phyloP scores from a whole-genome alignment of 1,140 invertebrate genomes.

The Whitmania pigra region DNA sequence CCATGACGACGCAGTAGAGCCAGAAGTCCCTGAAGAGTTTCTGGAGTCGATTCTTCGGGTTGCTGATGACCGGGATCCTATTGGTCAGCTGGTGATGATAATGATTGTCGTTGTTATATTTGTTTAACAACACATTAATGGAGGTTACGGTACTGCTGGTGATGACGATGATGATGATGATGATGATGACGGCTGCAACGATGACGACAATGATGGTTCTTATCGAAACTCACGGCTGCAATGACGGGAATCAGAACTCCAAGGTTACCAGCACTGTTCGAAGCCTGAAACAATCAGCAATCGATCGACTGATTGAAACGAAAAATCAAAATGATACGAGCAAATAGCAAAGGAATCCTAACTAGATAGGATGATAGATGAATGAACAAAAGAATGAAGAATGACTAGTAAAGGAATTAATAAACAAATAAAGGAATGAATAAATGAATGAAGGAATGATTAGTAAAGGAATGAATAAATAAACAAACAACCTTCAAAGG shows the following conservation, averaged over 20 bases:
- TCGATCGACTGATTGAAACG: neutral
- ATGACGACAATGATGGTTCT: neutral
- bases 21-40: conserved; percentile 97
- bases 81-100: conserved; percentile 51
- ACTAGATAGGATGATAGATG: too few species aligned
- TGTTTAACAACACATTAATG: conserved; percentile 1
- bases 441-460: conserved; percentile 13
- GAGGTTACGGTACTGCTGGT: conserved; percentile 9
- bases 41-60: conserved; percentile 82
- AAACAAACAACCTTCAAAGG: conserved; percentile 47
- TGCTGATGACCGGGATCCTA: conserved; percentile 68
- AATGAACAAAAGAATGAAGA: neutral
- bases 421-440: neutral
- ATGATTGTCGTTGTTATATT: conserved; percentile 16
- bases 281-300: conserved; percentile 48
- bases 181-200: neutral
- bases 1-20: conserved; percentile 98
- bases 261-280: conserved; percentile 85
- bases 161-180: neutral
- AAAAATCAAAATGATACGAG: neutral
- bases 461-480: too few species aligned
- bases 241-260: conserved; percentile 94
- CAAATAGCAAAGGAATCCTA: too few species aligned
- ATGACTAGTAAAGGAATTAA: too few species aligned
- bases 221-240: conserved; percentile 48